Evolutionary conservation across 1,140 invertebrate genomes (phyloP), one percentile per base, ranked within the genome.

Genomic region (Cotesia typhae): DNA sequence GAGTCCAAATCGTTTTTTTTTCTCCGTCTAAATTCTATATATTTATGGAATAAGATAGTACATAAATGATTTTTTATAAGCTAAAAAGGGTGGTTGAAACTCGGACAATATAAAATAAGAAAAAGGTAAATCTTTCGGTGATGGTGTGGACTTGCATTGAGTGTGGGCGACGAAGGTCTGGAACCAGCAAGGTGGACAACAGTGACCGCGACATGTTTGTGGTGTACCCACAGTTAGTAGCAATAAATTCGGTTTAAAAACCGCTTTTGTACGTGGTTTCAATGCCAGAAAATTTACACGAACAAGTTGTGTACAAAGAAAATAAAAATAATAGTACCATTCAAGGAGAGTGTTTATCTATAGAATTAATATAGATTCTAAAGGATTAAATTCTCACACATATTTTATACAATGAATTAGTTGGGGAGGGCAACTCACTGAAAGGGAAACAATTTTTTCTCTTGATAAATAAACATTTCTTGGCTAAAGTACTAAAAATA

Each of bases 181-280:
- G 52, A 41, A 14, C 28, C 9, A 47, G 41, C 41, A 55, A 41
- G 28, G 67, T 10, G n/a, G 70, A 67, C 74, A 74, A 75, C 67
- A 38, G 28, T 60, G 47, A 64, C 57, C 57, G 28, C 77, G 76
- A 59, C 71, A 64, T 76, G 78, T 75, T 80, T 70, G 76, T 71
- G 76, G 71, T 36, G 61, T 53, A 75, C 71, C 74, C 64, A 65
- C 59, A 60, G 41, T 64, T 75, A 73, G 20, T 52, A 64, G 79
- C 71, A 73, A 82, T 81, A 80, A 81, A 81, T 82, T 80, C 69
- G 55, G 75, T 79, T 75, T 79, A 77, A 80, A 81, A 80, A 82
- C 75, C 75, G 75, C 79, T 81, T 81, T 81, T 81, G 77, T 77
- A 80, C 57, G 38, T 61, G 57, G 57, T 51, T 28, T 17, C 7